Percentiles rank a stretch among this genome's conserved stretches.
These are phyloP conservation scores for Oligia strigilis DNA, from an alignment of 2,888 invertebrate genomes.

Conservation along the genomic window DNA sequence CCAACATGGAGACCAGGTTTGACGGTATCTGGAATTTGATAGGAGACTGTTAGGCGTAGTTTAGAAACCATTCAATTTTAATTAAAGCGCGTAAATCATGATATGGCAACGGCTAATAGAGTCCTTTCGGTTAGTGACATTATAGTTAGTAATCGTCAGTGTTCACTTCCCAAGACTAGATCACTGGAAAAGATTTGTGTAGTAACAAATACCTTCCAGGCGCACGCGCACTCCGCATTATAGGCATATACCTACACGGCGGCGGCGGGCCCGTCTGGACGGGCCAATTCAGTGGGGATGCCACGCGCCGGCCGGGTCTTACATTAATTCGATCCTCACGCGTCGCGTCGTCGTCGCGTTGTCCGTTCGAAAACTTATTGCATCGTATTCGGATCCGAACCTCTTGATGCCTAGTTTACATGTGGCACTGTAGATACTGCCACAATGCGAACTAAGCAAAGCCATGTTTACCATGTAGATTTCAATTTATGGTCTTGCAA, in stretches of 20 bases:
- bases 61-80: not conserved
- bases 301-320: too few species aligned
- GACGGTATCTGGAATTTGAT: constrained; percentile 89
- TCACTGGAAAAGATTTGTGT: not conserved
- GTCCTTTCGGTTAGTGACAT: too few species aligned
- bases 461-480: not conserved
- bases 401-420: not conserved
- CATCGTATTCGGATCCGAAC: too few species aligned
- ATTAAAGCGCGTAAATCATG: not conserved
- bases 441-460: not conserved
- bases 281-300: too few species aligned
- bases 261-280: too few species aligned
- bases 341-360: too few species aligned
- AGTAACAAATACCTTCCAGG: not conserved
- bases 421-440: not conserved
- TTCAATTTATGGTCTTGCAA: not conserved
- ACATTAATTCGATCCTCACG: too few species aligned
- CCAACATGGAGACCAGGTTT: constrained; percentile 87
- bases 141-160: not conserved
- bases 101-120: not conserved
- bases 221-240: too few species aligned
- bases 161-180: not conserved
- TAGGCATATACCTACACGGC: too few species aligned
- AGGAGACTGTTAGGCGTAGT: constrained; percentile 2
- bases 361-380: too few species aligned